Base-by-base conservation (phyloP, 2,888 invertebrate genomes). In the Idaea straminata region DNA sequence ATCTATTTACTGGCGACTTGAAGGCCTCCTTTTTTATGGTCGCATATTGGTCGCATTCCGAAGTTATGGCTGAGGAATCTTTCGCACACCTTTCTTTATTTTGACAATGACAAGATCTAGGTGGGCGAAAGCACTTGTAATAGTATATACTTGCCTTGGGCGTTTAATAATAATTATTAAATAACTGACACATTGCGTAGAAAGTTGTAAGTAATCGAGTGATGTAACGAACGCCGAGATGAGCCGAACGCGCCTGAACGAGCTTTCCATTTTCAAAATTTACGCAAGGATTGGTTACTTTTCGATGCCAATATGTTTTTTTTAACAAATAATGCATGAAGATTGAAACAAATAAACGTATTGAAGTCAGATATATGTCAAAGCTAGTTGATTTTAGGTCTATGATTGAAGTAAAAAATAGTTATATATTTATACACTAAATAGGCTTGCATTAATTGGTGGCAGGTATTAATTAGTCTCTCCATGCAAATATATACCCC, bases 181-280 rank as follows among this genome's bases (percentile, higher is more conserved):
- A 59, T 15, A 59, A 59, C 15, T 59, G 15, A 59, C 58, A 16
- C 16, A 59, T 59, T 59, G 34, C 13, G 34, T 84, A 86, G 88
- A 88, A 87, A 88, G 88, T 74, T 79, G 80, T 81, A 77, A 72
- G 69, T 64, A 68, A 70, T 69, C 59, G 61, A 62, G 57, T 86
- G 82, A 84, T 77, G 83, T 77, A 86, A 86, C 72, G 71, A 63
- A 81, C 77, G 75, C 70, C 71, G 76, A 76, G 80, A 81, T 78
- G 79, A 77, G 74, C 66, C 72, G 75, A 77, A 67, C 72, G 66
- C 70, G 73, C 74, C 74, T 73, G 72, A 74, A 72, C 68, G 67
- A 71, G 77, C 85, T 84, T 87, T 87, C 84, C 81, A 82, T 83
- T 84, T 79, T 77, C 72, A 80, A 82, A 83, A 79, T 77, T 77